Evolutionary conservation across 2,113 vertebrate genomes (phyloP).

Genomic region (Antidorcas marsupialis): DNA sequence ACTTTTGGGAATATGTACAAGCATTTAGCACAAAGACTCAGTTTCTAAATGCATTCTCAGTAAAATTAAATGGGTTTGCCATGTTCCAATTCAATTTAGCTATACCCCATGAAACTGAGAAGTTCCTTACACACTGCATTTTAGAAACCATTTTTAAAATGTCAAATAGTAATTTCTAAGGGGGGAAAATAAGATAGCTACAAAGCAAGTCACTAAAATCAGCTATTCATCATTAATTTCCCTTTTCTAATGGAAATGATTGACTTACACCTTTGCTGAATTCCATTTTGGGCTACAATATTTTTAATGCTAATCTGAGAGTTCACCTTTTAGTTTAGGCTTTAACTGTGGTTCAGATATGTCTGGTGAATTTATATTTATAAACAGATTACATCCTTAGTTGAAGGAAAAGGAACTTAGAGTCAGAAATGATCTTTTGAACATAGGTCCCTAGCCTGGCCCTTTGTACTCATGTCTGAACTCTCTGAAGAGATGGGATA

Average conservation of each 20-base stretch:
- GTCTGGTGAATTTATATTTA: background rate
- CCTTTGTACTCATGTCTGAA: background rate
- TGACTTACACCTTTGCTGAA: constrained; percentile 13
- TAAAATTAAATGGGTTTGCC: constrained; percentile 46
- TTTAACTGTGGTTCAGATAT: background rate
- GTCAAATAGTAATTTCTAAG: constrained; percentile 49
- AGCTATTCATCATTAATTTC: constrained; percentile 40
- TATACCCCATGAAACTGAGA: constrained; percentile 39
- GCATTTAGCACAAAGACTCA: constrained; percentile 17
- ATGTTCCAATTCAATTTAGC: constrained; percentile 49
- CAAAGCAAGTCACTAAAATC: constrained; percentile 30
- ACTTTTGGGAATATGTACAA: constrained; percentile 14
- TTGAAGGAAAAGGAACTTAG: background rate
- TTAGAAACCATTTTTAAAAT: constrained; percentile 54
- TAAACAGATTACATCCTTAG: background rate
- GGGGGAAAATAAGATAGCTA: constrained; percentile 1
- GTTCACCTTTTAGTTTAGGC: constrained; percentile 32
- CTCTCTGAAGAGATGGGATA: background rate
- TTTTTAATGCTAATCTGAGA: constrained; percentile 22
- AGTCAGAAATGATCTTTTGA: background rate
- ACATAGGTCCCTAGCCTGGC: background rate
- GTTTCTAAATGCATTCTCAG: constrained; percentile 42
- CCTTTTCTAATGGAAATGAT: constrained; percentile 26
- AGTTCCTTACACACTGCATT: constrained; percentile 31
- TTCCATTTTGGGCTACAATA: background rate